These are phyloP conservation scores for Pycnomerus fuliginosus DNA, from an alignment of 2,888 invertebrate species.

Conservation along the genomic window DNA sequence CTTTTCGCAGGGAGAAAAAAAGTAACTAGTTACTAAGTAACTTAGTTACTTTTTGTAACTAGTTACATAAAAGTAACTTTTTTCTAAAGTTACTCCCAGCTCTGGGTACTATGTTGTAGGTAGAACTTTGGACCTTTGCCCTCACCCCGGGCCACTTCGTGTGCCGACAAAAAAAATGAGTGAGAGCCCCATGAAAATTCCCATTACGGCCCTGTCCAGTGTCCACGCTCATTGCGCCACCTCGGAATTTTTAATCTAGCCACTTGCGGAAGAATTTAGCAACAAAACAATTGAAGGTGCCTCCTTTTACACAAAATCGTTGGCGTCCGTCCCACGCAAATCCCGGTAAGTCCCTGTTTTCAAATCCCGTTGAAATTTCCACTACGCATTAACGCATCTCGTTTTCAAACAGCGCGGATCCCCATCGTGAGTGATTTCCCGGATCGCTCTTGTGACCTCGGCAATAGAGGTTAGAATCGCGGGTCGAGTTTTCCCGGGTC, in stretches of 20 bases:
- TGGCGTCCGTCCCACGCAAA: conserved; percentile 11
- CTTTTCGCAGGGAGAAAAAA: too few relatives aligned
- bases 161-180: too few relatives aligned
- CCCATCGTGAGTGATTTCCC: too few relatives aligned
- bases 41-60: too few relatives aligned
- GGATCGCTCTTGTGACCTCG: conserved; percentile 1
- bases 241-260: conserved; percentile 8
- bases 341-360: conserved; percentile 2
- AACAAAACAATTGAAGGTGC: conserved; percentile 20
- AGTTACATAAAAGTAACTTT: too few relatives aligned
- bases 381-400: not conserved
- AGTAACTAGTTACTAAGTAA: too few relatives aligned
- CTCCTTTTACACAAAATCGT: conserved; percentile 6
- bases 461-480: conserved; percentile 10
- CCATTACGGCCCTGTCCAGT: conserved; percentile 12
- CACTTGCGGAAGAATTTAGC: conserved; percentile 2
- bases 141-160: too few relatives aligned
- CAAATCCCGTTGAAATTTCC: not conserved
- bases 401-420: conserved; percentile 8
- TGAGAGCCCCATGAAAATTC: too few relatives aligned
- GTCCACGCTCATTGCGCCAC: conserved; percentile 7
- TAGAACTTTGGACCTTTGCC: too few relatives aligned
- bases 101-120: too few relatives aligned
- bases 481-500: conserved; percentile 33
- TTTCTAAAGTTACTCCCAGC: too few relatives aligned